Evolutionary conservation across 2,113 vertebrate genomes (phyloP), one percentile per base, ranked within the genome.

Genomic region (Zonotrichia leucophrys): DNA sequence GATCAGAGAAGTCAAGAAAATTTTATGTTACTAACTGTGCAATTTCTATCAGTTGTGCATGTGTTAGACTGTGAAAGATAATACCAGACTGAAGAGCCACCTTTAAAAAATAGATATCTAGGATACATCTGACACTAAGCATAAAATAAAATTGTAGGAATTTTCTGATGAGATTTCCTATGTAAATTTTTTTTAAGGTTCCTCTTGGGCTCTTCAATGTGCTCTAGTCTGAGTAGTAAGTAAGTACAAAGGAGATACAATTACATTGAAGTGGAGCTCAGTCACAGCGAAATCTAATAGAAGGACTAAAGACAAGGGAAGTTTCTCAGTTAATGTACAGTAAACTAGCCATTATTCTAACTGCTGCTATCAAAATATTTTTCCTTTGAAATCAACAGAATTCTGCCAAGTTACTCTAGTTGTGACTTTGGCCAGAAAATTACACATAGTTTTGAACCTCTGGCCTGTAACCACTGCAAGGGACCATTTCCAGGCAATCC

Each of bases 341-440:
- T 81, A 68, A 92, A 83, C 72, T 83, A 75, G 31, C 42, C 39
- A 63, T 93, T 93, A 74, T 86, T 90, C 72, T 66, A 73, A 42
- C 46, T 70, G 92, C 78, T 77, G 13, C 19, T 74, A 35, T 80
- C 76, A 53, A 74, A 86, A 39, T 13, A 63, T 53, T 92, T 93
- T 88, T 86, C 64, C 64, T 87, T 93, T 87, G 56, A 96, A 78
- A 93, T 81, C 24, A 75, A 46, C 49, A 68, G 79, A 93, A 59
- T 93, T 90, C 68, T 33, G 60, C 44, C 90, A 95, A 49, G 25
- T 74, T 88, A 56, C 28, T 74, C 39, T 80, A 68, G 63, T 25
- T 88, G 76, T 75, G 79, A 67, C 53, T 92, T 81, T 73, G 60
- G 47, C 46, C 64, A 58, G 64, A 78, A 93, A 84, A 87, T 81